phyloP scores from a whole-genome alignment of 2,888 invertebrate genomes.

The Augiades crinisus region DNA sequence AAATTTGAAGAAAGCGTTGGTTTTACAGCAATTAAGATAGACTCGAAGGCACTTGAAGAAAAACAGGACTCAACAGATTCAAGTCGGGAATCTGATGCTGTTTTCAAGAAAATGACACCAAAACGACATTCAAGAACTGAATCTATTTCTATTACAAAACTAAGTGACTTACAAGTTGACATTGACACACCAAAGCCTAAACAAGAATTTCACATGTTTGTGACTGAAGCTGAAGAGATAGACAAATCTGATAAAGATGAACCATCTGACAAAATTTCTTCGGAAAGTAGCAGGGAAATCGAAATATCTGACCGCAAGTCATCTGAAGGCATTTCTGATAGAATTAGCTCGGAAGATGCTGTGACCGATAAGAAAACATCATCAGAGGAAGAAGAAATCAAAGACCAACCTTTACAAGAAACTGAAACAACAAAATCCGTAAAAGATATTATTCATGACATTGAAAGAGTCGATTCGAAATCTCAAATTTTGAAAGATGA shows the following conservation, averaged over 20 bases:
- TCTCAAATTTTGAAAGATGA: conserved; percentile 48
- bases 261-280: conserved; percentile 74
- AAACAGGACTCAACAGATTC: conserved; percentile 64
- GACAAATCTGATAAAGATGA: conserved; percentile 73
- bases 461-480: conserved; percentile 45
- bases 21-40: conserved; percentile 66
- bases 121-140: conserved; percentile 75
- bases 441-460: conserved; percentile 37
- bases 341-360: conserved; percentile 76
- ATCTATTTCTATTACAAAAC: conserved; percentile 67
- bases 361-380: conserved; percentile 77
- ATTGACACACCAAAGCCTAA: conserved; percentile 51
- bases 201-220: conserved; percentile 72
- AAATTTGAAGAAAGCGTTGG: conserved; percentile 75
- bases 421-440: conserved; percentile 38
- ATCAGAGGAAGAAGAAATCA: conserved; percentile 64
- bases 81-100: conserved; percentile 52
- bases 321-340: conserved; percentile 76
- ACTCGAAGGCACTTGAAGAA: conserved; percentile 54
- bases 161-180: conserved; percentile 64
- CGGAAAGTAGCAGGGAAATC: conserved; percentile 74
- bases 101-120: conserved; percentile 71
- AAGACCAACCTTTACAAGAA: conserved; percentile 47
- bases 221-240: conserved; percentile 74
- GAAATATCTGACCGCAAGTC: conserved; percentile 77